Evolutionary conservation across 2,113 vertebrate genomes (phyloP), one percentile per base, ranked within the genome.

Genomic region (Thunnus maccoyii): DNA sequence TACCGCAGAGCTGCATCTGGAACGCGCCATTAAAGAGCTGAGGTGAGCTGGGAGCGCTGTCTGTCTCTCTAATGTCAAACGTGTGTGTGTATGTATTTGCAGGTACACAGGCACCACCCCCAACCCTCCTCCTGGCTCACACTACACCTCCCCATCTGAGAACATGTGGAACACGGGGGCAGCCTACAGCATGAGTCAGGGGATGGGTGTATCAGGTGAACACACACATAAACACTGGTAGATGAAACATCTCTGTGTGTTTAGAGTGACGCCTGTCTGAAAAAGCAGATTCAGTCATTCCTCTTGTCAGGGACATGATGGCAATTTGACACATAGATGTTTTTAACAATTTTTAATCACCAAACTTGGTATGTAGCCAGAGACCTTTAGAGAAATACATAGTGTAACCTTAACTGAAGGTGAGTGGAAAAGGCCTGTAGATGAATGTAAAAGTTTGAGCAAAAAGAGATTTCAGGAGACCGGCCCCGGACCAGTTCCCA

Each of bases 101-200:
- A 98, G 97, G 94, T 98, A 98, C 93, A 98, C 97, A 17, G 97
- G 97, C 92, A 93, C 94, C 27, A 96, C 93, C 52, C 97, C 97
- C 3, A 95, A 96, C 14, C 97, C 97, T 12, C 97, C 97, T 2
- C 97, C 97, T 6, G 97, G 97, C 72, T 98, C 97, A 62, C 97
- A 98, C 93, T 98, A 98, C 95, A 94, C 93, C 14, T 98, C 97
- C 30, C 97, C 97, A 5, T 98, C 97, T 2, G 97, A 98, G 93
- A 97, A 96, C 89, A 97, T 98, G 96, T 98, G 97, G 97, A 98
- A 96, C 92, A 95, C 97, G 2, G 96, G 96, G 65, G 92, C 94
- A 41, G 88, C 94, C 86, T 98, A 97, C 92, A 95, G 80, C 92
- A 97, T 97, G 95, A 96, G 88, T 95, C 96, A 97, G 66, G 96